Percentiles rank a stretch among this genome's conserved stretches.
These are phyloP conservation scores for Geotrypetes seraphini DNA, from an alignment of 2,797 vertebrate genomes.

Conservation along the genomic window DNA sequence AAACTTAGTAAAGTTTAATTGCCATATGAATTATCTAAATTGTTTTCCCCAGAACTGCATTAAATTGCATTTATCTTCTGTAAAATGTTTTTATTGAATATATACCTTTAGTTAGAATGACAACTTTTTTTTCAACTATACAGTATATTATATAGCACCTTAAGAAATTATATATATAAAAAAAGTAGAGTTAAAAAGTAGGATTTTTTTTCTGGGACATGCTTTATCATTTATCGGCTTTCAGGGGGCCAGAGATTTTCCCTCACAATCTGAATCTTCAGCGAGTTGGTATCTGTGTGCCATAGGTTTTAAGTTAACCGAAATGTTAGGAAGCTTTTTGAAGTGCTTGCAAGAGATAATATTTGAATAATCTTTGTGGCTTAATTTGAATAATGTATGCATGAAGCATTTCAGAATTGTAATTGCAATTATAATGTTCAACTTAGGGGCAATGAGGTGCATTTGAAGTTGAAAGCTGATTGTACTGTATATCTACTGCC, in stretches of 20 bases:
- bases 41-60: no score
- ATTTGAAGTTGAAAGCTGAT: constrained; percentile 47
- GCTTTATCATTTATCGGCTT: constrained; percentile 12
- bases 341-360: constrained; percentile 54
- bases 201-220: constrained; percentile 17
- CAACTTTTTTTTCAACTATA: no score
- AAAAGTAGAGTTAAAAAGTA: constrained; percentile 9
- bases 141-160: no score
- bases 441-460: constrained; percentile 24
- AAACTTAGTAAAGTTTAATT: no score
- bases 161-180: no score
- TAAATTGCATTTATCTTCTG: no score
- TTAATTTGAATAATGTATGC: constrained; percentile 65
- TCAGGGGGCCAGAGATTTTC: constrained; percentile 7
- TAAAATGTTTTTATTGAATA: no score
- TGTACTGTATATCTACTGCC: constrained; percentile 21
- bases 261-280: constrained; percentile 22
- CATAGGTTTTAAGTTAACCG: constrained; percentile 15
- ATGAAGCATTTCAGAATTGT: constrained; percentile 38
- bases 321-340: constrained; percentile 36
- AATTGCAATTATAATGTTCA: constrained; percentile 55
- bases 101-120: no score
- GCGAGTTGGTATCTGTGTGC: constrained; percentile 29
- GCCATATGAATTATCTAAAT: no score
- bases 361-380: constrained; percentile 52